Conservation (phyloP, 2,888 invertebrate genomes). For the Tortrix viridana region DNA sequence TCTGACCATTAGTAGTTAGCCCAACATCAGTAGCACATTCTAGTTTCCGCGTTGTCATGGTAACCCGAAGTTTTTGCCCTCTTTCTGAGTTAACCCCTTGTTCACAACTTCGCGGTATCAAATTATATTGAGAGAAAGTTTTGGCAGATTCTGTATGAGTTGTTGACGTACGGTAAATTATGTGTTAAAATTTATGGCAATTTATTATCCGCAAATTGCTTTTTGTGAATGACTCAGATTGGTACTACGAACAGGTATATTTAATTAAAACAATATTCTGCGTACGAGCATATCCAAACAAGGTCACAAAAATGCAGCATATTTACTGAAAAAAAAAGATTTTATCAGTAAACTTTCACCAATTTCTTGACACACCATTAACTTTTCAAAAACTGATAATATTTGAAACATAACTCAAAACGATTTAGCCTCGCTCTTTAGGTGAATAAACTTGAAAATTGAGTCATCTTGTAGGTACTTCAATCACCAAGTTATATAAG, state of each 20-base stretch:
- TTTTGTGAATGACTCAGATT: constrained; percentile 17
- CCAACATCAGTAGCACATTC: constrained; percentile 48
- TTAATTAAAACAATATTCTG: too few species aligned
- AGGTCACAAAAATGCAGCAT: too few species aligned
- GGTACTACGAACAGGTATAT: neutral
- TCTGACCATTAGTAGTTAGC: constrained; percentile 24
- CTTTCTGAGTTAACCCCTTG: constrained; percentile 54
- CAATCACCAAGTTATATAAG: too few species aligned
- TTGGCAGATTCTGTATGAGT: constrained; percentile 54
- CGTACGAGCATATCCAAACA: too few species aligned
- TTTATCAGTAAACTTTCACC: too few species aligned
- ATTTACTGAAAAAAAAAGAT: too few species aligned
- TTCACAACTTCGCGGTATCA: constrained; percentile 66
- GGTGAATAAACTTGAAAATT: too few species aligned
- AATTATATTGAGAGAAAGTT: constrained; percentile 65
- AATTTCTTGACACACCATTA: too few species aligned
- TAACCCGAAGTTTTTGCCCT: constrained; percentile 62
- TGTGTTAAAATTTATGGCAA: constrained; percentile 40
- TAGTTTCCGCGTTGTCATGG: constrained; percentile 65
- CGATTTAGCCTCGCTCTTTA: too few species aligned
- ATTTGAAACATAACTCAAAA: too few species aligned
- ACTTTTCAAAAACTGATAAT: too few species aligned
- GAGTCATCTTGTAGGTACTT: too few species aligned
- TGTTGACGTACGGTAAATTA: constrained; percentile 46
- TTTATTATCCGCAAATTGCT: constrained; percentile 36